These are phyloP conservation scores for Cryptotermes secundus DNA, from an alignment of 1,140 invertebrate genomes.

Conservation along the genomic window DNA sequence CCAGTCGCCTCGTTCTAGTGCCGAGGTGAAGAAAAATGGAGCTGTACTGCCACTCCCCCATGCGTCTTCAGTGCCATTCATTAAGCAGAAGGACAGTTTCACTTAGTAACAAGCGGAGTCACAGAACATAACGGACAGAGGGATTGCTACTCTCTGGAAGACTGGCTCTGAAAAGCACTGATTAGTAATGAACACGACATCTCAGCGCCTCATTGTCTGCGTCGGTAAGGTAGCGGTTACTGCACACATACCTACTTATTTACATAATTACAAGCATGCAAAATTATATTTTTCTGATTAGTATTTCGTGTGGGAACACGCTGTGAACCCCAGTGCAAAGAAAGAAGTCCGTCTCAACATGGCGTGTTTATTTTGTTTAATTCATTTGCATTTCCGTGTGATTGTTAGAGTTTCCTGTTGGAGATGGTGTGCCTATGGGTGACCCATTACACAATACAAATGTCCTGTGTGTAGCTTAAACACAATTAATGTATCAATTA, in stretches of 20 bases:
- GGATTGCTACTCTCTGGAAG: too few relatives aligned
- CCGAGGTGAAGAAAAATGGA: too few relatives aligned
- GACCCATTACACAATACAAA: neutral
- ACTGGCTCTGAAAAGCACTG: neutral
- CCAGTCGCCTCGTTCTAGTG: too few relatives aligned
- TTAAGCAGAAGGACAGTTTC: too few relatives aligned
- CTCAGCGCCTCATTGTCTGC: neutral
- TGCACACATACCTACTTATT: neutral
- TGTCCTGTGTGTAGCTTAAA: neutral
- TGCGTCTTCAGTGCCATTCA: too few relatives aligned
- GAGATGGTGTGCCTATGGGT: neutral
- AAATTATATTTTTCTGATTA: neutral
- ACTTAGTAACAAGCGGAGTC: too few relatives aligned
- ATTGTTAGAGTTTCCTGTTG: constrained; percentile 2
- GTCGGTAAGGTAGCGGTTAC: neutral
- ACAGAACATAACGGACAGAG: too few relatives aligned
- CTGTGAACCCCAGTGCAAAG: neutral
- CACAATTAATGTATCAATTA: constrained; percentile 4
- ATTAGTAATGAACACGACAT: constrained; percentile 1
- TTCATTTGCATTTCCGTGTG: neutral
- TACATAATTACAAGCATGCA: neutral
- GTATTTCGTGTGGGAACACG: constrained; percentile 1
- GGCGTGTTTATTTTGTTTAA: neutral
- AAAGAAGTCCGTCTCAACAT: constrained; percentile 3
- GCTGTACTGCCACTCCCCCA: too few relatives aligned